These are phyloP conservation scores for Trididemnum nubilum DNA, from an alignment of 23 tunicate genomes.

Conservation along the genomic window DNA sequence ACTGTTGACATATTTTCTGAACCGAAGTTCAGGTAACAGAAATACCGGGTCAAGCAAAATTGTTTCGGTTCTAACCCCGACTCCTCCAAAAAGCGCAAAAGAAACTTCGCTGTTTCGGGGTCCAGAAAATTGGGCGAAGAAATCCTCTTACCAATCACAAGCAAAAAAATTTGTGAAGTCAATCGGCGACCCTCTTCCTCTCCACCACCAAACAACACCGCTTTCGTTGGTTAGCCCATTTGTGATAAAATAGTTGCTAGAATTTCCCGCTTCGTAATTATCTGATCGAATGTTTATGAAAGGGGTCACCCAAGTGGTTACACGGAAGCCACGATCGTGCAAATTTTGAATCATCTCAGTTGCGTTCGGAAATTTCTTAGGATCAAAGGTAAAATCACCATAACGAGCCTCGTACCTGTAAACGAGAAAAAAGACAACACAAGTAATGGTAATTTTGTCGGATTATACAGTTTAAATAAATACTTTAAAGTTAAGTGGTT, in stretches of 20 bases:
- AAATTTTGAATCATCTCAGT: conserved; percentile 48
- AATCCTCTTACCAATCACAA: conserved; percentile 69
- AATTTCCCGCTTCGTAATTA: conserved; percentile 29
- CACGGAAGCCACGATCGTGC: conserved; percentile 63
- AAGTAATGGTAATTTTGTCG: too few relatives aligned
- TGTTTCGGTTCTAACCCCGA: too few relatives aligned
- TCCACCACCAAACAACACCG: conserved; percentile 58
- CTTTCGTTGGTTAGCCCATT: conserved; percentile 43
- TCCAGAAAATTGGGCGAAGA: too few relatives aligned
- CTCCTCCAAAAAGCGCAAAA: too few relatives aligned
- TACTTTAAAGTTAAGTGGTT: too few relatives aligned
- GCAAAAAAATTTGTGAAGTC: conserved; percentile 61
- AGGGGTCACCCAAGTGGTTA: conserved; percentile 91
- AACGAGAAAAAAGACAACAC: not conserved
- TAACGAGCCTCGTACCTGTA: conserved; percentile 56
- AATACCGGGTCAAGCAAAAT: too few relatives aligned
- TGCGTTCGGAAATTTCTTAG: conserved; percentile 70
- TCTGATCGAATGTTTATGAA: conserved; percentile 57
- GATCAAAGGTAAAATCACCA: conserved; percentile 87
- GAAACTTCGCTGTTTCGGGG: too few relatives aligned
- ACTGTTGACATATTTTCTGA: too few relatives aligned
- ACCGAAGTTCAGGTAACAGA: too few relatives aligned
- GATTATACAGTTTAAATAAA: too few relatives aligned
- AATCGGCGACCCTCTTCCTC: conserved; percentile 44
- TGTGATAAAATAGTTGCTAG: conserved; percentile 16